phyloP scores from a whole-genome alignment of 2,888 invertebrate species.

The Ennomos erosarius region DNA sequence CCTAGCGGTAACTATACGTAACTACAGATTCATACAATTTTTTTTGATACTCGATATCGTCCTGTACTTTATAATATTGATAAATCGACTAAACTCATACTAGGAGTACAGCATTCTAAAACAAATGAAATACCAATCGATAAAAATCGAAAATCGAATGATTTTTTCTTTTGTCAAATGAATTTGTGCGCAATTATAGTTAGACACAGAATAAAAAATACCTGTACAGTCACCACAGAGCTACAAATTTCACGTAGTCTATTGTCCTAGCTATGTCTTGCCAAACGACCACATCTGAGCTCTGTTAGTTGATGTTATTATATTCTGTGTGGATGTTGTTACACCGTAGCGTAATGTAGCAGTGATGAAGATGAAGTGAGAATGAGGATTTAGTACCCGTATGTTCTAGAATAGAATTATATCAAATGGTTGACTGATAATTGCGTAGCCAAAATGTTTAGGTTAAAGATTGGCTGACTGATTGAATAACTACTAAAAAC shows the following conservation, averaged over 20 bases:
- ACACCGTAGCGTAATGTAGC: constrained; percentile 61
- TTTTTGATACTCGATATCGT: too few relatives aligned
- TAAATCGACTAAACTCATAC: too few relatives aligned
- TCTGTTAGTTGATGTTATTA: constrained; percentile 68
- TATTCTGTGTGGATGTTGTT: constrained; percentile 43
- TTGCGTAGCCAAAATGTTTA: too few relatives aligned
- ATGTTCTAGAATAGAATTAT: background rate
- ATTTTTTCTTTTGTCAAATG: background rate
- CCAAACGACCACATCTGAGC: constrained; percentile 82
- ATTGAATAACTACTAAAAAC: too few relatives aligned
- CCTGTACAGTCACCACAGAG: constrained; percentile 63
- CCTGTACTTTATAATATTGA: too few relatives aligned
- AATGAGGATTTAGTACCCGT: constrained; percentile 6
- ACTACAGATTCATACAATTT: too few relatives aligned
- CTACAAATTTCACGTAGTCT: constrained; percentile 50
- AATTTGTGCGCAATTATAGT: constrained; percentile 32
- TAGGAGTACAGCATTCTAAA: constrained; percentile 42
- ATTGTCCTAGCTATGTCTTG: constrained; percentile 78
- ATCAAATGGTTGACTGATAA: background rate
- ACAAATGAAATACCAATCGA: constrained; percentile 12
- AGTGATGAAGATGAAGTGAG: constrained; percentile 2
- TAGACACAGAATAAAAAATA: constrained; percentile 44
- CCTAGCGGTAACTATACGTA: too few relatives aligned
- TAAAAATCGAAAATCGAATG: background rate
- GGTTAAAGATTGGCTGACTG: too few relatives aligned